Evolutionary conservation across 2,797 vertebrate genomes (phyloP).

Genomic region (Rhadinocentrus ornatus): DNA sequence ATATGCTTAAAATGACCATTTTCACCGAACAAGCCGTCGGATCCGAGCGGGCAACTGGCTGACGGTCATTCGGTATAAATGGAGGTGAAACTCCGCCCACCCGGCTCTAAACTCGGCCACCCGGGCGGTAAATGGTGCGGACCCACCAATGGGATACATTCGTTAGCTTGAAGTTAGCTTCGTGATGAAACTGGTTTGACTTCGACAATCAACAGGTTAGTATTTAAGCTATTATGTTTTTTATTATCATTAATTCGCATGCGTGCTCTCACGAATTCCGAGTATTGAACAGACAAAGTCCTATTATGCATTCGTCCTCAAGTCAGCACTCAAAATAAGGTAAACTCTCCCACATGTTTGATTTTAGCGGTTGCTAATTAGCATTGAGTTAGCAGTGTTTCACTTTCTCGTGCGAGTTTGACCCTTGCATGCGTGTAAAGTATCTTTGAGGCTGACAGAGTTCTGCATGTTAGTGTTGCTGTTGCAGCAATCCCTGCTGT

Average conservation of each 20-base stretch:
- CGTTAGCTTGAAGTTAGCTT: conserved; percentile 27
- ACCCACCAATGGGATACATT: too few relatives aligned
- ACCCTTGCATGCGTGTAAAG: background rate
- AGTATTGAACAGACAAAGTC: rapidly evolving
- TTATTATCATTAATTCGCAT: background rate
- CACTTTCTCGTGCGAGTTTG: conserved; percentile 4
- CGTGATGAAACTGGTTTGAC: conserved; percentile 16
- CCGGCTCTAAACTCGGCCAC: too few relatives aligned
- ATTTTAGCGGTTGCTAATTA: conserved; percentile 50
- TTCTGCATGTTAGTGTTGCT: background rate
- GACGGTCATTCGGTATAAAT: too few relatives aligned
- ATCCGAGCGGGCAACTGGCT: too few relatives aligned
- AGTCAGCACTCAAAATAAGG: background rate
- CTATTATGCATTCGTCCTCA: background rate
- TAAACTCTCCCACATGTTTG: background rate
- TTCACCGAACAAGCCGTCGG: too few relatives aligned
- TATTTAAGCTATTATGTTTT: conserved; percentile 8
- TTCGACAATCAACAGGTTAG: conserved; percentile 73
- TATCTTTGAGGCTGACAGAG: background rate
- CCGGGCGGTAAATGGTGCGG: too few relatives aligned
- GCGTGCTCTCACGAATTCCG: rapidly evolving
- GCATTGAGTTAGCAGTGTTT: conserved; percentile 47
- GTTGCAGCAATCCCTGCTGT: background rate
- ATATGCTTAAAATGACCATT: too few relatives aligned
- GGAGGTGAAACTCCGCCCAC: too few relatives aligned